Percentiles rank a stretch among this genome's conserved stretches.
Evolutionary conservation across 2,797 vertebrate species (phyloP).

Genomic region (Ateles fusciceps): DNA sequence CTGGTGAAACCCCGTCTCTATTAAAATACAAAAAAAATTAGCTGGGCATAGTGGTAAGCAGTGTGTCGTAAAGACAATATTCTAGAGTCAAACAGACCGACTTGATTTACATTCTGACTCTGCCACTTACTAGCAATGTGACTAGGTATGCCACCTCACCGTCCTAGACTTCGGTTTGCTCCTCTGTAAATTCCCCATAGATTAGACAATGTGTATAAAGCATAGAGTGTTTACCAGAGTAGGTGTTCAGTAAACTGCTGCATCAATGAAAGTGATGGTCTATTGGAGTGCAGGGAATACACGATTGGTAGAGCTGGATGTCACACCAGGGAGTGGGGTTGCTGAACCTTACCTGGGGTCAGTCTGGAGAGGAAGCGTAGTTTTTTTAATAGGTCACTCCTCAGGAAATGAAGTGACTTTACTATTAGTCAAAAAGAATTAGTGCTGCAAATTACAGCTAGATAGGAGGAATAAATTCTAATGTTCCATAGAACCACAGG

Average conservation of each 20-base stretch:
- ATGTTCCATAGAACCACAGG: not conserved
- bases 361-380: not conserved
- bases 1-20: too few relatives aligned
- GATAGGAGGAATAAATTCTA: not conserved
- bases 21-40: too few relatives aligned
- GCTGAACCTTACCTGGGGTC: not conserved
- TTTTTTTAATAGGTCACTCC: not conserved
- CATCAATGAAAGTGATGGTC: not conserved
- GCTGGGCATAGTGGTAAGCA: too few relatives aligned
- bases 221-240: not conserved
- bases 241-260: not conserved
- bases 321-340: not conserved
- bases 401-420: not conserved
- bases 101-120: not conserved
- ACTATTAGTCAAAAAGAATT: not conserved
- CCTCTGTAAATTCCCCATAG: not conserved
- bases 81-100: not conserved
- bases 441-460: not conserved
- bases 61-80: not conserved
- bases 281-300: not conserved
- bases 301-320: not conserved
- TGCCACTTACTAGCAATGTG: not conserved
- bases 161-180: not conserved
- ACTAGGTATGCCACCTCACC: not conserved
- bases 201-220: not conserved